Percentiles rank a stretch among this genome's conserved stretches.
phyloP scores from a whole-genome alignment of 2,797 vertebrate genomes.

The Parambassis ranga region DNA sequence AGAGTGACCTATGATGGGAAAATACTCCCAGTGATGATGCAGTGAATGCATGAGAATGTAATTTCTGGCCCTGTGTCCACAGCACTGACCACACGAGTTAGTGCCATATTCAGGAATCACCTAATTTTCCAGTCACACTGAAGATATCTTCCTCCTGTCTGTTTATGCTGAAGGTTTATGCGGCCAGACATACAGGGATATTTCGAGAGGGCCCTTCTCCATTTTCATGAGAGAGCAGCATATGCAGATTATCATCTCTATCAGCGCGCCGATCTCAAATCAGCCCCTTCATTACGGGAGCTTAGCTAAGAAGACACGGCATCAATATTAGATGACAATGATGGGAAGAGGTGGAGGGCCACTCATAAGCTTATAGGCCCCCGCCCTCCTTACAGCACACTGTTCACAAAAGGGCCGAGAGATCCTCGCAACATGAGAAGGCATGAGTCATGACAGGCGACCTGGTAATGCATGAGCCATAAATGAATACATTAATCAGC shows the following conservation, averaged over 20 bases:
- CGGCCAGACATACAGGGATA: slow-evolving; percentile 44
- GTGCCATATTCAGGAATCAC: slow-evolving; percentile 1
- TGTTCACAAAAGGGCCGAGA: slow-evolving; percentile 47
- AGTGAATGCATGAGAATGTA: not conserved
- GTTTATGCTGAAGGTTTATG: slow-evolving; percentile 51
- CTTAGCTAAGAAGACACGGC: slow-evolving; percentile 73
- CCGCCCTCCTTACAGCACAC: slow-evolving; percentile 32
- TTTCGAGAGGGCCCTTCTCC: slow-evolving; percentile 63
- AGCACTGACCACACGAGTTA: not conserved
- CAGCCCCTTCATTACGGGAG: slow-evolving; percentile 74
- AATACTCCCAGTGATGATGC: not conserved
- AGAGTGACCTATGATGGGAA: slow-evolving; percentile 16
- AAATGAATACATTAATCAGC: not conserved
- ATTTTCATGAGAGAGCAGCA: slow-evolving; percentile 53
- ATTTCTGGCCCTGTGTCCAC: not conserved
- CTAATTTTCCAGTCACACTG: slow-evolving; percentile 37
- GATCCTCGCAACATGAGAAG: slow-evolving; percentile 48
- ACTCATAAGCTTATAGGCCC: slow-evolving; percentile 63
- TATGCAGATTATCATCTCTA: slow-evolving; percentile 69
- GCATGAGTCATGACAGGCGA: slow-evolving; percentile 49
- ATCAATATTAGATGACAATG: slow-evolving; percentile 83
- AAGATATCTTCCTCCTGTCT: slow-evolving; percentile 31
- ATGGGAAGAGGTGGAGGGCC: slow-evolving; percentile 69
- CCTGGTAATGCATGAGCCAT: slow-evolving; percentile 3
- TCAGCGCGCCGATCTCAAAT: slow-evolving; percentile 74